Evolutionary conservation across 2,797 vertebrate species (phyloP).

Genomic region (Acanthurus tractus): DNA sequence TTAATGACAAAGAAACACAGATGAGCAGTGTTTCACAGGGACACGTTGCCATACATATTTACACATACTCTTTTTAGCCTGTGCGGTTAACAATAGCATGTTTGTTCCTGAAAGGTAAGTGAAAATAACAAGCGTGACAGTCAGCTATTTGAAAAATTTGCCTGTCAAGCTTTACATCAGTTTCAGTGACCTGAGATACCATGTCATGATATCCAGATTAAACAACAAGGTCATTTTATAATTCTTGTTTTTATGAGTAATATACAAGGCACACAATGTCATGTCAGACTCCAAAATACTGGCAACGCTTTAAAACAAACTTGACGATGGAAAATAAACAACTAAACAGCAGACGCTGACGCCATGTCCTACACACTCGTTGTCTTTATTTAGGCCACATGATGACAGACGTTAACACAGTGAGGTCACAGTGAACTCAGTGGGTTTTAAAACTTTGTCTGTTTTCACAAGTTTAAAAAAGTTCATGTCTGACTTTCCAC

Average conservation of each 20-base stretch:
- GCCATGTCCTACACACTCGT: not conserved
- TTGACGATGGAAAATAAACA: not conserved
- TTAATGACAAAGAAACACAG: not conserved
- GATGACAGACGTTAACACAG: not conserved
- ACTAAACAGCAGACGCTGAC: not conserved
- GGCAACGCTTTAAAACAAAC: not conserved
- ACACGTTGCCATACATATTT: not conserved
- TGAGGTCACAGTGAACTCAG: too few relatives aligned
- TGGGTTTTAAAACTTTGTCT: too few relatives aligned
- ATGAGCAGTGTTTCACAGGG: not conserved
- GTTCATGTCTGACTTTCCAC: too few relatives aligned
- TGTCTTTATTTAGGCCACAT: not conserved
- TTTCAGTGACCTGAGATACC: not conserved
- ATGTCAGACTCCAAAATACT: not conserved
- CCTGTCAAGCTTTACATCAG: not conserved
- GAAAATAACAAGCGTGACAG: slow-evolving; percentile 3
- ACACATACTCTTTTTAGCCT: not conserved
- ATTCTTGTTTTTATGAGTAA: not conserved
- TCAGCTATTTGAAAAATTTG: not conserved
- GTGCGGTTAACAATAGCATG: not conserved
- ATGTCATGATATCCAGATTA: not conserved
- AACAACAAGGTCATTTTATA: slow-evolving; percentile 4
- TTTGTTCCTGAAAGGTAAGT: slow-evolving; percentile 26
- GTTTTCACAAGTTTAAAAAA: too few relatives aligned
- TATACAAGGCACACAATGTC: not conserved